phyloP scores from a whole-genome alignment of 2,113 vertebrate species.

The Cynocephalus volans region DNA sequence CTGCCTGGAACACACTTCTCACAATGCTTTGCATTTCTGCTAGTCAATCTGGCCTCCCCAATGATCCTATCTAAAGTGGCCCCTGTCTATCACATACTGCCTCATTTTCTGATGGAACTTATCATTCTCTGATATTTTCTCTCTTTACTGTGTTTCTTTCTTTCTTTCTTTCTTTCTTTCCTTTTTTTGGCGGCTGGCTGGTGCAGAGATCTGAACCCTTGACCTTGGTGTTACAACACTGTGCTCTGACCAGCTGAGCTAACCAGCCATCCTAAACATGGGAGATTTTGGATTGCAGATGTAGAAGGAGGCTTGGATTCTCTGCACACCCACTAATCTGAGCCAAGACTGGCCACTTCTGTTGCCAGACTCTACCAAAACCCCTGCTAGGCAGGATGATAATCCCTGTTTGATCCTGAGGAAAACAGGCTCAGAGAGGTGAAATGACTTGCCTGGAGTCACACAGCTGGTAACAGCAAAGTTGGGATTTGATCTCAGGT shows the following conservation, averaged over 20 bases:
- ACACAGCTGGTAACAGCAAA: background rate
- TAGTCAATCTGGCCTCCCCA: fast-evolving
- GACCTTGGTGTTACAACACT: no score
- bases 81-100: background rate
- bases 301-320: background rate
- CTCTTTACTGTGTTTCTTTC: background rate
- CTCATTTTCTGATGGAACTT: background rate
- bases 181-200: no score
- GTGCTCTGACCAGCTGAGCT: no score
- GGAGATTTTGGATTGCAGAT: background rate
- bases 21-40: background rate
- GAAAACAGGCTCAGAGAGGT: background rate
- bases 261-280: no score
- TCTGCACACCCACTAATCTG: no score
- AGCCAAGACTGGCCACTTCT: background rate
- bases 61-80: background rate
- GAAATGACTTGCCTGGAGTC: background rate
- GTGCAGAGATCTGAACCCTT: no score
- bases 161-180: no score
- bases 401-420: background rate
- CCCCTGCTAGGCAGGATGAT: background rate
- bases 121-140: background rate
- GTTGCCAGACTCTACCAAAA: background rate
- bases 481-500: background rate
- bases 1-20: background rate